Evolutionary conservation across 2,797 vertebrate species (phyloP).

Genomic region (Cetoscarus ocellatus): DNA sequence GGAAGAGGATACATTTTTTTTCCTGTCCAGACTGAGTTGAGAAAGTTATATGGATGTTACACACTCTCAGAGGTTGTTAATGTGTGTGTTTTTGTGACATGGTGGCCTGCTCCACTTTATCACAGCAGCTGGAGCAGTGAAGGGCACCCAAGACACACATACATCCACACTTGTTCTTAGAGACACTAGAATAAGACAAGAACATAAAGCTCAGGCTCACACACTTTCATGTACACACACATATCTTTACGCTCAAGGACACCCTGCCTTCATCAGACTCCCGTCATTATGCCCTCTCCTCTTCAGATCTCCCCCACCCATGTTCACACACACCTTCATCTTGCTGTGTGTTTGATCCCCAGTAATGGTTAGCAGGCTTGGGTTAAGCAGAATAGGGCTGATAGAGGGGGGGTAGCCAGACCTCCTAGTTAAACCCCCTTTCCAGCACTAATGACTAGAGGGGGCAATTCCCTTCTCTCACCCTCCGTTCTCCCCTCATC

Average conservation of each 20-base stretch:
- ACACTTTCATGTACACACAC: slow-evolving; percentile 18
- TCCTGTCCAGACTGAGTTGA: too few species aligned
- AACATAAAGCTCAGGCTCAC: slow-evolving; percentile 8
- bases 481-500: slow-evolving; percentile 61
- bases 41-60: background rate
- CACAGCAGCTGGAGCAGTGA: slow-evolving; percentile 33
- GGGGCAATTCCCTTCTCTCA: slow-evolving; percentile 67
- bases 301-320: slow-evolving; percentile 7
- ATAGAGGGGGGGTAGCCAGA: slow-evolving; percentile 37
- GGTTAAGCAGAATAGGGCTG: slow-evolving; percentile 59
- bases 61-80: background rate
- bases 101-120: slow-evolving; percentile 36
- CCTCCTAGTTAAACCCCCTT: slow-evolving; percentile 63
- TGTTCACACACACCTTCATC: slow-evolving; percentile 39
- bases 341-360: slow-evolving; percentile 68
- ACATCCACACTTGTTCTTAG: slow-evolving; percentile 6
- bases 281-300: slow-evolving; percentile 23
- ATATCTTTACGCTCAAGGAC: slow-evolving; percentile 38
- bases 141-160: slow-evolving; percentile 27
- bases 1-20: too few species aligned
- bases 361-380: slow-evolving; percentile 69
- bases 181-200: slow-evolving; percentile 22
- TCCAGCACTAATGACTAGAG: slow-evolving; percentile 70
- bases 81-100: slow-evolving; percentile 15
- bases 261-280: slow-evolving; percentile 24